These are phyloP conservation scores for Podabrus alpinus DNA, from an alignment of 2,888 invertebrate species.

Conservation along the genomic window DNA sequence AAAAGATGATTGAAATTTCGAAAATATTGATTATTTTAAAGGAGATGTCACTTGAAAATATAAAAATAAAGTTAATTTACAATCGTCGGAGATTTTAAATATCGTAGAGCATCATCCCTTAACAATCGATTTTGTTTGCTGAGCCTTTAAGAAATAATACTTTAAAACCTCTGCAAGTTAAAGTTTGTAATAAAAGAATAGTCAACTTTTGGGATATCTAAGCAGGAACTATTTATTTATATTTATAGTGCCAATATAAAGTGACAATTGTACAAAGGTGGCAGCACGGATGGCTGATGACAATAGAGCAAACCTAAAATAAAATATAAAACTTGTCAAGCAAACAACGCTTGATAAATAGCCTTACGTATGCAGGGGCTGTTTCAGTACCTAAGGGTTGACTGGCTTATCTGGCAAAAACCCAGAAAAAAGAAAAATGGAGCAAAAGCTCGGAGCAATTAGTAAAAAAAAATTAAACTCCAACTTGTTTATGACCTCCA, in stretches of 20 bases:
- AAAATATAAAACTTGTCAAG: constrained; percentile 54
- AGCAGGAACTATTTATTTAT: constrained; percentile 46
- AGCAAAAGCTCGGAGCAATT: neutral
- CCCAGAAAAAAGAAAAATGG: constrained; percentile 16
- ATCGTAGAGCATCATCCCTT: neutral
- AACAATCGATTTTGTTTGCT: constrained; percentile 21
- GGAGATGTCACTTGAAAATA: neutral
- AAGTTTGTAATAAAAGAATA: constrained; percentile 26
- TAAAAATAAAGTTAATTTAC: constrained; percentile 6
- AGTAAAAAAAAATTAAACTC: neutral
- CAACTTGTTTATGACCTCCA: neutral
- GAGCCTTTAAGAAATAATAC: constrained; percentile 16
- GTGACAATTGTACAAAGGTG: constrained; percentile 48
- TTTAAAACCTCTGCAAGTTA: constrained; percentile 18
- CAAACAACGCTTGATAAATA: constrained; percentile 52
- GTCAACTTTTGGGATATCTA: constrained; percentile 9
- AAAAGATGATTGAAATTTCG: neutral
- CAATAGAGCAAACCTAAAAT: constrained; percentile 47
- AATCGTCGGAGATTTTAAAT: neutral
- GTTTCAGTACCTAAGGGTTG: constrained; percentile 15
- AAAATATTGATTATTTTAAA: neutral
- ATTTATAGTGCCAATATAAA: constrained; percentile 49
- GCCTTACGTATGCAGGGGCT: constrained; percentile 39
- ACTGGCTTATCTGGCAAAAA: constrained; percentile 12
- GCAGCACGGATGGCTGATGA: constrained; percentile 43